Evolutionary conservation across 2,797 vertebrate genomes (phyloP), one percentile per base, ranked within the genome.

Genomic region (Sandelia bainsii): DNA sequence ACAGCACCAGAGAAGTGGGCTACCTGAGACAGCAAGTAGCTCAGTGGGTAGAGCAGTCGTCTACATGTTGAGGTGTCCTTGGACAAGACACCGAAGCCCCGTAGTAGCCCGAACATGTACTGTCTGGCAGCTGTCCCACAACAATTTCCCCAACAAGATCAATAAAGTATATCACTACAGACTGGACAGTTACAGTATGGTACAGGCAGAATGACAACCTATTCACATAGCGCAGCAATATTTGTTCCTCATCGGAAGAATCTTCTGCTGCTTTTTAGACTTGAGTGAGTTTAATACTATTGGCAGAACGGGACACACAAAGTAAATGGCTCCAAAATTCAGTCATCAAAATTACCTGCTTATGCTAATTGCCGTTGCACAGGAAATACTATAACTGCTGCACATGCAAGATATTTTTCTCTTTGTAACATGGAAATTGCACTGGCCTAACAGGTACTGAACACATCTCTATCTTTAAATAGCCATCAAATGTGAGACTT

Each of bases 311-410:
- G 92, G 92, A 93, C 32, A 32, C n/a, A 84, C 93, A 89, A 93
- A 93, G 95, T 93, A 95, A 96, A 96, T 95, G 93, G 93, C 90
- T 90, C 78, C 69, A 92, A 89, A 95, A 95, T 94, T 94, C 93
- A 95, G 94, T 93, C 88, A 88, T 89, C 85, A 91, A 91, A 87
- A 83, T 94, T 89, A 90, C 89, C 87, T 94, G 85, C 82, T 69
- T 74, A 90, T 84, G n/a, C 91, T 95, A 95, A 96, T 94, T 95
- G 90, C 82, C 83, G n/a, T n/a, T n/a, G n/a, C n/a, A n/a, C n/a
- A n/a, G n/a, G n/a, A n/a, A n/a, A n/a, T n/a, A n/a, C n/a, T n/a
- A n/a, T n/a, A n/a, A n/a, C n/a, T n/a, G n/a, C n/a, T n/a, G 83
- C 87, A 85, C 83, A 90, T 75, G 88, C 85, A 52, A 77, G 82